Percentiles rank a stretch among this genome's conserved stretches.
These are phyloP conservation scores for Alexandromys fortis DNA, from an alignment of 2,113 vertebrate species.

Conservation along the genomic window DNA sequence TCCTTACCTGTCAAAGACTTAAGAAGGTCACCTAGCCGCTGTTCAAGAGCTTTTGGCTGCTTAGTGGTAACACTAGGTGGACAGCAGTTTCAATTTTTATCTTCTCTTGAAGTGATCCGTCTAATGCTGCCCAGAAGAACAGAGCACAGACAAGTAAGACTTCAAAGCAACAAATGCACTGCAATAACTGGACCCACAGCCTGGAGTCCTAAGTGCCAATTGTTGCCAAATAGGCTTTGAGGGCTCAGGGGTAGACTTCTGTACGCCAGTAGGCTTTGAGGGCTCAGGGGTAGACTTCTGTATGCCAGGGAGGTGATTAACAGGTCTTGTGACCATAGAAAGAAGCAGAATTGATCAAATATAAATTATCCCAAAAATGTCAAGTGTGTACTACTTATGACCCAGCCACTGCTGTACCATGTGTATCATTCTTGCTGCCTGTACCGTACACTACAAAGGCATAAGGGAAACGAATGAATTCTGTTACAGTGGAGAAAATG, in stretches of 20 bases:
- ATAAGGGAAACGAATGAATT: background rate
- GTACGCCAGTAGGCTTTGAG: slow-evolving; percentile 20
- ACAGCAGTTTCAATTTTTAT: slow-evolving; percentile 71
- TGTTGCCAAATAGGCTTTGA: slow-evolving; percentile 47
- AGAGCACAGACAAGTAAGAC: slow-evolving; percentile 67
- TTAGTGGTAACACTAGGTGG: slow-evolving; percentile 70
- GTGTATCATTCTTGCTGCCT: slow-evolving; percentile 1
- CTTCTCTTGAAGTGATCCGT: slow-evolving; percentile 72
- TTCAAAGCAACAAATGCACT: slow-evolving; percentile 40
- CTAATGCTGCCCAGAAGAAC: slow-evolving; percentile 76
- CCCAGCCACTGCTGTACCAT: background rate
- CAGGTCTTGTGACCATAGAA: slow-evolving; percentile 30
- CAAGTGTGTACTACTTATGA: background rate
- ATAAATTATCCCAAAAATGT: slow-evolving; percentile 8
- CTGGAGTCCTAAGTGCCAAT: slow-evolving; percentile 20
- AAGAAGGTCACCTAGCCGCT: slow-evolving; percentile 73
- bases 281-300: background rate
- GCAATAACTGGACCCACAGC: slow-evolving; percentile 7
- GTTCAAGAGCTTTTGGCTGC: slow-evolving; percentile 72
- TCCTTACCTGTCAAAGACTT: slow-evolving; percentile 73
- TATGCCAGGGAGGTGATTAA: background rate
- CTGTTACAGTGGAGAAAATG: slow-evolving; percentile 18
- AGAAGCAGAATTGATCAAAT: slow-evolving; percentile 32
- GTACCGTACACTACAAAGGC: background rate
- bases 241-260: background rate